These are phyloP conservation scores for Oceanites oceanicus DNA, from an alignment of 2,113 vertebrate species.

Conservation along the genomic window DNA sequence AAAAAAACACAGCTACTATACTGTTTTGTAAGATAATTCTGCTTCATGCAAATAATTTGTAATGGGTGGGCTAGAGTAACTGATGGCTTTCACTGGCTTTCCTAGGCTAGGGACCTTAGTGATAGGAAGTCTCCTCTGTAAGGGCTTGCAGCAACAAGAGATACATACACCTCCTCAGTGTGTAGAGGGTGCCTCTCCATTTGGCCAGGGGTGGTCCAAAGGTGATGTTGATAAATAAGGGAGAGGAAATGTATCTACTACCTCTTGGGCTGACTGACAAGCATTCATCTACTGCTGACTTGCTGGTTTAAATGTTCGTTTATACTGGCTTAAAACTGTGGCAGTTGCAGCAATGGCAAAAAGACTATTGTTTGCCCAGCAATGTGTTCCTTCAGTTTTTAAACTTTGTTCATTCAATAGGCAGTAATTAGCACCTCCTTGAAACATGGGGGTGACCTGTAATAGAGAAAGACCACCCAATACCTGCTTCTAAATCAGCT, in stretches of 20 bases:
- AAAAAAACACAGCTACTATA: not conserved
- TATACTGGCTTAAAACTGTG: not conserved
- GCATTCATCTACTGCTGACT: not conserved
- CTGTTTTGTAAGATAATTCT: not conserved
- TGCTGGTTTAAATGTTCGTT: not conserved
- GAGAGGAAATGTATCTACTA: not conserved
- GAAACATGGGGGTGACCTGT: not conserved
- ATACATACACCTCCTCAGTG: too few relatives aligned
- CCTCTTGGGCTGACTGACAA: not conserved
- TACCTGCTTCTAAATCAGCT: not conserved
- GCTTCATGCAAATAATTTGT: not conserved
- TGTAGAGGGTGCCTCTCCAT: not conserved
- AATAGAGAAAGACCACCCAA: not conserved
- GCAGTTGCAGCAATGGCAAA: not conserved
- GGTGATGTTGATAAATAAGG: not conserved
- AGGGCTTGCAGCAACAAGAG: not conserved
- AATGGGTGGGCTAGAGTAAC: not conserved
- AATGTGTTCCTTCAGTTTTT: not conserved
- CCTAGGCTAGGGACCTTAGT: not conserved
- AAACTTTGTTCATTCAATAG: not conserved
- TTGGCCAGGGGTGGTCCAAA: not conserved
- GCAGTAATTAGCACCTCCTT: not conserved
- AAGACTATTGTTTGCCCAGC: not conserved
- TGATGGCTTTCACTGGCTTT: not conserved
- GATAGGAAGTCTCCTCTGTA: not conserved